phyloP scores from a whole-genome alignment of 92 coral and sea anemone genomes.

The Palythoa caribaeorum region DNA sequence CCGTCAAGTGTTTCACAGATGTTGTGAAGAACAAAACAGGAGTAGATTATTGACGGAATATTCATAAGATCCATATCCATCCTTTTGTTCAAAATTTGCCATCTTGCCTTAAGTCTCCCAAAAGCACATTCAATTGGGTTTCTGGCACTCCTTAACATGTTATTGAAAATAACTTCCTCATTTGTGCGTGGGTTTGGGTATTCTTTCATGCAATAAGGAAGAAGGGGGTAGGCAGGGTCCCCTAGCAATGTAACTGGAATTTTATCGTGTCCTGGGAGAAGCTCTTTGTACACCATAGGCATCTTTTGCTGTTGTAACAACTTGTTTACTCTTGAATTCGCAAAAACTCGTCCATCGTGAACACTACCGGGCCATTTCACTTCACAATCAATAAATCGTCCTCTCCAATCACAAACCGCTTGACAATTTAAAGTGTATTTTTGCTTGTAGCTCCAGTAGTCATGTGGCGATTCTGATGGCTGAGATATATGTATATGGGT shows the following conservation, averaged over 20 bases:
- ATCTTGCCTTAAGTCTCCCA: conserved; percentile 67
- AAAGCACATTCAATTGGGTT: conserved; percentile 67
- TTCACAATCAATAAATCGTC: conserved; percentile 56
- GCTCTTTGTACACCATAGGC: conserved; percentile 63
- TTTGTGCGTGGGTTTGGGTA: conserved; percentile 51
- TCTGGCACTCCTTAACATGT: conserved; percentile 60
- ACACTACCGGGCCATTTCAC: conserved; percentile 70
- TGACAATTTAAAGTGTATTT: conserved; percentile 67
- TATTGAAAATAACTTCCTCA: conserved; percentile 62
- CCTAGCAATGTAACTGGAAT: conserved; percentile 69
- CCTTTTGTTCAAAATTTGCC: conserved; percentile 61
- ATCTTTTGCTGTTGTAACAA: conserved; percentile 55
- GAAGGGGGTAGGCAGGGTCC: conserved; percentile 71
- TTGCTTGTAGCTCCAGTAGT: conserved; percentile 64
- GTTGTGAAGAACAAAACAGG: conserved; percentile 67
- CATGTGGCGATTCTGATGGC: conserved; percentile 63
- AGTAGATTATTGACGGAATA: conserved; percentile 56
- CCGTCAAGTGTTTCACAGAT: conserved; percentile 59
- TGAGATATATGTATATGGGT: conserved; percentile 60
- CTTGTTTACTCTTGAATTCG: conserved; percentile 63
- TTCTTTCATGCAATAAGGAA: conserved; percentile 72
- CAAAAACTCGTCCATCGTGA: conserved; percentile 72
- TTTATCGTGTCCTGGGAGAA: conserved; percentile 68
- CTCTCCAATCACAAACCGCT: conserved; percentile 67
- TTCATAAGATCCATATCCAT: conserved; percentile 42